phyloP scores from a whole-genome alignment of 2,888 invertebrate genomes.

The Frankliniella intonsa region DNA sequence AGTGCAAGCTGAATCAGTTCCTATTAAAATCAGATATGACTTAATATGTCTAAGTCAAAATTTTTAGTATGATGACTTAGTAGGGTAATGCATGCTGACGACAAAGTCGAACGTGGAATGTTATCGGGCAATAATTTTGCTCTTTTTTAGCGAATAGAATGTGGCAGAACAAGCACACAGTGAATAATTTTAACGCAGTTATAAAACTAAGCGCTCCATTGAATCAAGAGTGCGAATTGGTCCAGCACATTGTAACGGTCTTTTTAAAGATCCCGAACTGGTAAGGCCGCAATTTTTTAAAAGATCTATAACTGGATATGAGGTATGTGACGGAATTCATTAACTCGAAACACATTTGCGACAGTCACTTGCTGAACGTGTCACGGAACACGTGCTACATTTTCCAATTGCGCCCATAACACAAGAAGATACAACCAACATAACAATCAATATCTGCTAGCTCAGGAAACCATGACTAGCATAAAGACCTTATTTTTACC shows the following conservation, averaged over 20 bases:
- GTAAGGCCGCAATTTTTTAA: not conserved
- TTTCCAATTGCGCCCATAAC: not conserved
- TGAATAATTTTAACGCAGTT: not conserved
- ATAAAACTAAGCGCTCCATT: conserved; percentile 8
- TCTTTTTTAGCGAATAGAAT: not conserved
- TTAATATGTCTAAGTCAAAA: not conserved
- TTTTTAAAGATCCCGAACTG: not conserved
- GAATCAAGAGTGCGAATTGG: not conserved
- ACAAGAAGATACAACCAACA: conserved; percentile 10
- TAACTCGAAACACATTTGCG: not conserved
- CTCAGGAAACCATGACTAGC: not conserved
- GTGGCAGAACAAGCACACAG: not conserved
- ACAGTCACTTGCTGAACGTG: not conserved
- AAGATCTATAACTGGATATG: conserved; percentile 1
- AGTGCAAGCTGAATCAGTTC: conserved; percentile 1
- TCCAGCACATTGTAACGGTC: not conserved
- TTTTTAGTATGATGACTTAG: not conserved
- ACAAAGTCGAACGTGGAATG: not conserved
- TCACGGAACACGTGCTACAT: not conserved
- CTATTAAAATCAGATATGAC: not conserved
- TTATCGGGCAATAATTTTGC: not conserved
- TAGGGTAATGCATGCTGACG: not conserved
- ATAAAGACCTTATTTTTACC: not conserved
- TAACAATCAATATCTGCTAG: not conserved
- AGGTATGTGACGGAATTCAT: not conserved